Evolutionary conservation across 1,140 invertebrate genomes (phyloP).

Genomic region (Andricus grossulariae): DNA sequence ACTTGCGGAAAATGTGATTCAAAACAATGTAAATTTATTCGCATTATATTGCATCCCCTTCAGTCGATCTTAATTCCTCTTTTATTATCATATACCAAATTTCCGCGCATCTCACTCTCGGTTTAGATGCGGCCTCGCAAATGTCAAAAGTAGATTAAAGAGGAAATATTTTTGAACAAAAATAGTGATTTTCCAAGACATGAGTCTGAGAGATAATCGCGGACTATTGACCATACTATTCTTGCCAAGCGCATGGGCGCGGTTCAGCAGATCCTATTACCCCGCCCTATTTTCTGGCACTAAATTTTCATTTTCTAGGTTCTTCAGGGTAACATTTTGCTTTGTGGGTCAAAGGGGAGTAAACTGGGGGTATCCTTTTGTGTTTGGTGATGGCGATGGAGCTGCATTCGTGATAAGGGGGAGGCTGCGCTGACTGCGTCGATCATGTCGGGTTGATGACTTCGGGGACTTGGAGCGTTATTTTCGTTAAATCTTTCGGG

Average conservation of each 20-base stretch:
- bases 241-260: constrained; percentile 64
- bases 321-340: background rate
- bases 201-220: background rate
- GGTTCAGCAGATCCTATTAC: constrained; percentile 59
- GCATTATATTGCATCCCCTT: background rate
- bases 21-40: background rate
- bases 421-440: background rate
- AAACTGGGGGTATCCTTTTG: background rate
- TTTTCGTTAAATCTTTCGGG: background rate
- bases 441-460: constrained; percentile 16
- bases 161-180: background rate
- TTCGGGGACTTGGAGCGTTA: background rate
- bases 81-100: no score
- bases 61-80: no score
- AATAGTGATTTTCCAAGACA: constrained; percentile 4
- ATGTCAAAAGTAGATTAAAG: background rate
- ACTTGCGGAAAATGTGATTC: background rate
- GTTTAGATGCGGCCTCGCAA: background rate
- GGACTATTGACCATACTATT: constrained; percentile 62
- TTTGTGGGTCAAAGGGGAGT: background rate
- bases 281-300: constrained; percentile 49
- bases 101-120: no score
- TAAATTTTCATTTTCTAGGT: constrained; percentile 24
- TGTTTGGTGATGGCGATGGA: background rate
- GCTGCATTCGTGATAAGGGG: background rate